Conservation (phyloP, 2,113 vertebrate species). For the Oncorhynchus gorbuscha region DNA sequence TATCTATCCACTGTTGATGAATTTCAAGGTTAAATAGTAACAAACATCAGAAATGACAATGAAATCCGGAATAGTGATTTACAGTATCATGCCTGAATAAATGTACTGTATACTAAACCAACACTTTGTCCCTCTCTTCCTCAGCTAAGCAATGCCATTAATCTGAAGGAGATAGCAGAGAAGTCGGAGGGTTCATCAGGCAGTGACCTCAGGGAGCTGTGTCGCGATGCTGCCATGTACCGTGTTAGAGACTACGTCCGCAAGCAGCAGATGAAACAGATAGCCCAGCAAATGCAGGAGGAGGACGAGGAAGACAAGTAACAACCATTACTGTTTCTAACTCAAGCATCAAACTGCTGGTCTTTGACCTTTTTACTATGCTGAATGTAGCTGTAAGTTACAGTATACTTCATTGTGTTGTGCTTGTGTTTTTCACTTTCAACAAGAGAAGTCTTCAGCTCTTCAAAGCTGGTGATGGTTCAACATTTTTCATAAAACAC, state of each 20-base stretch:
- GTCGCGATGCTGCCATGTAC: slow-evolving; percentile 78
- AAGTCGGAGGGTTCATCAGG: slow-evolving; percentile 74
- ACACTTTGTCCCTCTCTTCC: neutral
- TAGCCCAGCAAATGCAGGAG: slow-evolving; percentile 70
- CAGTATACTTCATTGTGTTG: too few species aligned
- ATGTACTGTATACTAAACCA: neutral
- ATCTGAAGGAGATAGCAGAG: slow-evolving; percentile 75
- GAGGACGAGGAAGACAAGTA: slow-evolving; percentile 67
- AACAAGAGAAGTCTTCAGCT: too few species aligned
- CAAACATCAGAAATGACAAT: too few species aligned
- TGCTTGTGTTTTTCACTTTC: neutral
- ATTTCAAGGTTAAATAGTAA: too few species aligned
- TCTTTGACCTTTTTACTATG: neutral
- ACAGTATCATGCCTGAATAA: too few species aligned
- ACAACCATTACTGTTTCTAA: slow-evolving; percentile 2
- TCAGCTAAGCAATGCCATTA: slow-evolving; percentile 76
- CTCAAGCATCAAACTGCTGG: neutral
- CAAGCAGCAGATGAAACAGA: slow-evolving; percentile 79
- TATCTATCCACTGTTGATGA: too few species aligned
- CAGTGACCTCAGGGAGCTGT: slow-evolving; percentile 79
- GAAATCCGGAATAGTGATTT: too few species aligned
- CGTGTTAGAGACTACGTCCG: slow-evolving; percentile 76
- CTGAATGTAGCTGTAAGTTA: neutral
- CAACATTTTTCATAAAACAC: neutral
- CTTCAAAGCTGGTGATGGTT: neutral